Conservation (phyloP, 2,113 vertebrate genomes). For the Scolopax mira region DNA sequence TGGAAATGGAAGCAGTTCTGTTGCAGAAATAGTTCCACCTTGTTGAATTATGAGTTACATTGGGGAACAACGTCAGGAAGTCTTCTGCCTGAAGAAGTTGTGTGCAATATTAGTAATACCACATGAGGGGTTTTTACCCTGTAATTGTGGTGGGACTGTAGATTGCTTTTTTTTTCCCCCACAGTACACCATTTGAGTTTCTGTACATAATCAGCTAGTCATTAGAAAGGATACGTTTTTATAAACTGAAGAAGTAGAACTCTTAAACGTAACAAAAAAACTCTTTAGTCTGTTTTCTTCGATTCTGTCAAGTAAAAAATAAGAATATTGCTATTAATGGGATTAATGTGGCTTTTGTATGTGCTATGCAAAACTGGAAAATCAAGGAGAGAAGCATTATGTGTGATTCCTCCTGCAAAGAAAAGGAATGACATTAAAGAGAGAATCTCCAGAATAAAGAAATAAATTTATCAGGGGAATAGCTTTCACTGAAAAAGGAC, state of each 20-base stretch:
- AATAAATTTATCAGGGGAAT: neutral
- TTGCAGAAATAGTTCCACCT: neutral
- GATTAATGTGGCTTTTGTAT: neutral
- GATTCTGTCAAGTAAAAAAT: neutral
- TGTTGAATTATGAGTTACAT: slow-evolving; percentile 28
- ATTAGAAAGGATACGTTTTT: neutral
- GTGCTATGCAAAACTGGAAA: neutral
- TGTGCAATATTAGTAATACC: neutral
- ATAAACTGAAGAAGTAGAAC: slow-evolving; percentile 22
- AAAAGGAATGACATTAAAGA: neutral
- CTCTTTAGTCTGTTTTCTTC: neutral
- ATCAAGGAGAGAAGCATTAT: neutral
- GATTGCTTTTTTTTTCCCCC: neutral
- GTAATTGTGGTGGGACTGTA: neutral
- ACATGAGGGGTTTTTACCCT: neutral
- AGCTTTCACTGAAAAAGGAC: neutral
- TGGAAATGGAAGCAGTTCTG: neutral
- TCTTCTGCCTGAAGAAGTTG: neutral
- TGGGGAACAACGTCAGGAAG: neutral
- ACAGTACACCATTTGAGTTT: neutral
- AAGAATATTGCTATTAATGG: neutral
- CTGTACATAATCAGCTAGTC: neutral
- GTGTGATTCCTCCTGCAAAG: neutral
- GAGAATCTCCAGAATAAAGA: neutral
- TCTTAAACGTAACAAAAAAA: neutral